Evolutionary conservation across 2,797 vertebrate genomes (phyloP).

Genomic region (Agapornis canus): DNA sequence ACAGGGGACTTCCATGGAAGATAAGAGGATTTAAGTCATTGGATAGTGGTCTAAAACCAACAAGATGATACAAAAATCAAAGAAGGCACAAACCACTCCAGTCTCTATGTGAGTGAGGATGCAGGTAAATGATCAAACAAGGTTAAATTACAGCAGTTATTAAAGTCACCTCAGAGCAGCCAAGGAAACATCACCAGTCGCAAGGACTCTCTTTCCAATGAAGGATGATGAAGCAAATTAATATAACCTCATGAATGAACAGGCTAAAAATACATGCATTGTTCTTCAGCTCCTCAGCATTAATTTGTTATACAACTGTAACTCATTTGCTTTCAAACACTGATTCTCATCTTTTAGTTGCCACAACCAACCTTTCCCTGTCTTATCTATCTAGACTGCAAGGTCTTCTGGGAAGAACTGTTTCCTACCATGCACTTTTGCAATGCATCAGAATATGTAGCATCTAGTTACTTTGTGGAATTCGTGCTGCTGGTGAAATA

Average conservation of each 20-base stretch:
- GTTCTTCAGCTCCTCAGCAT: background rate
- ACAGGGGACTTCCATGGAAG: background rate
- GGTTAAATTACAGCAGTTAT: background rate
- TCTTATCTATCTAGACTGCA: background rate
- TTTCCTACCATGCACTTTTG: background rate
- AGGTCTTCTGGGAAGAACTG: background rate
- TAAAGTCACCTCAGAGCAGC: background rate
- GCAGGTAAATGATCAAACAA: background rate
- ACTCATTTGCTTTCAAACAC: background rate
- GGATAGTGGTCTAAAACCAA: background rate
- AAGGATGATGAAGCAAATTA: background rate
- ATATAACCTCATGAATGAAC: background rate
- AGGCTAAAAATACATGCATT: background rate
- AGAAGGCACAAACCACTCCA: background rate
- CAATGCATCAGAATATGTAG: background rate
- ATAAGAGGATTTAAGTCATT: background rate
- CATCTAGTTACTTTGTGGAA: background rate
- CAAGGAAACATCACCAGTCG: background rate
- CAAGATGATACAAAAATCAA: background rate
- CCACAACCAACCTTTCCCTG: background rate
- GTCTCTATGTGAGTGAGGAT: accelerated
- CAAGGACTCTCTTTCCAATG: background rate
- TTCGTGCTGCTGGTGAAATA: background rate
- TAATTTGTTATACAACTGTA: background rate
- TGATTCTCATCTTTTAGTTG: background rate